These are phyloP conservation scores for Lucilia cuprina DNA, from an alignment of 1,140 invertebrate species.

Conservation along the genomic window DNA sequence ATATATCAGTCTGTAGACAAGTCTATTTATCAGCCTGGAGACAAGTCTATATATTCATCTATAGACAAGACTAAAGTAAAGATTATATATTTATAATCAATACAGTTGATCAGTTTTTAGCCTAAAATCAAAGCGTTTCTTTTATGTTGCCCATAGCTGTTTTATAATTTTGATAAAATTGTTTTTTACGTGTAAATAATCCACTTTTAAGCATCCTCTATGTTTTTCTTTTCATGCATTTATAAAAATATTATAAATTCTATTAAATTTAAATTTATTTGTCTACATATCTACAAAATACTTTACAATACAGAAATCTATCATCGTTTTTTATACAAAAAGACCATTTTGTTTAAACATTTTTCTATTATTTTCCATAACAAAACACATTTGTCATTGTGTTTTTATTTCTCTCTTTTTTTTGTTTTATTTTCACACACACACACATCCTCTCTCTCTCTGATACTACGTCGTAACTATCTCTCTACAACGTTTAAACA, in stretches of 20 bases:
- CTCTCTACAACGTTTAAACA: neutral
- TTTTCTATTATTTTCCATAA: neutral
- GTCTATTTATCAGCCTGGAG: too few species aligned
- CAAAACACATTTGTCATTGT: neutral
- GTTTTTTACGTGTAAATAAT: neutral
- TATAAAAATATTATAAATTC: neutral
- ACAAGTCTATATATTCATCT: too few species aligned
- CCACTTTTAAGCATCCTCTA: too few species aligned
- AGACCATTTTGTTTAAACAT: neutral
- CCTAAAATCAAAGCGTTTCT: neutral
- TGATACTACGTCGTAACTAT: neutral
- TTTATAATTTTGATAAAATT: neutral
- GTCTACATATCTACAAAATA: neutral
- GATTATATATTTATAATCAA: too few species aligned
- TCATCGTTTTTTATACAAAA: neutral
- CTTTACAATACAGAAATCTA: neutral
- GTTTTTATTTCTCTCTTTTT: constrained; percentile 29
- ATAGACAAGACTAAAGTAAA: too few species aligned
- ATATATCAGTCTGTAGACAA: too few species aligned
- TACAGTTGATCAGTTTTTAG: too few species aligned
- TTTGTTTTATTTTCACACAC: neutral
- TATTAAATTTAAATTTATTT: neutral
- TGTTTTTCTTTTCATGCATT: neutral
- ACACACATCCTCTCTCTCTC: neutral
- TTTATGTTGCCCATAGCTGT: neutral